phyloP scores from a whole-genome alignment of 2,797 vertebrate genomes.

The Tympanoctomys barrerae region DNA sequence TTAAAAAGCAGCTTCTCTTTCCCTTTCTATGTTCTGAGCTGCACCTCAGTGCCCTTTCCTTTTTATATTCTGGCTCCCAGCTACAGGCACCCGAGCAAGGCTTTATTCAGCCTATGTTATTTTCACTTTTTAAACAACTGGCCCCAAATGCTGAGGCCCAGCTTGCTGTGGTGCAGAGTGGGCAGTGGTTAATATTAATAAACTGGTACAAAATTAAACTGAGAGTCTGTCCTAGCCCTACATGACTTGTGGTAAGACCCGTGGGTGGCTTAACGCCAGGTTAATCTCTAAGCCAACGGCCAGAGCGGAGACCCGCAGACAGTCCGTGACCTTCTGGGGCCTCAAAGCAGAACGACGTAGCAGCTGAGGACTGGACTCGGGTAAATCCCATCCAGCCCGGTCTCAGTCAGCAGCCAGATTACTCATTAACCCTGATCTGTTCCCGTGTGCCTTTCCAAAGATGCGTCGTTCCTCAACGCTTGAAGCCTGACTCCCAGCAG shows the following conservation, averaged over 20 bases:
- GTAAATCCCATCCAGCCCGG: accelerated
- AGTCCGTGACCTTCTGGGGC: too few relatives aligned
- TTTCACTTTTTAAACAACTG: slow-evolving; percentile 39
- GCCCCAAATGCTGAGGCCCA: background rate
- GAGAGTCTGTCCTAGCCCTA: background rate
- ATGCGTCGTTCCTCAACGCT: background rate
- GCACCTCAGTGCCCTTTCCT: background rate
- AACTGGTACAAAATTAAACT: background rate
- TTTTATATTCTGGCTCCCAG: background rate
- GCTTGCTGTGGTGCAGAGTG: background rate
- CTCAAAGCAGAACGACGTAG: too few relatives aligned
- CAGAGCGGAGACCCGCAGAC: background rate
- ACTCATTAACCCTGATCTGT: background rate
- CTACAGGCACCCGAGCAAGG: slow-evolving; percentile 31
- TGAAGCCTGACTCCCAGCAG: background rate
- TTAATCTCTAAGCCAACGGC: background rate
- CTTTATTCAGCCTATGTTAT: slow-evolving; percentile 29
- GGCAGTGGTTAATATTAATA: background rate
- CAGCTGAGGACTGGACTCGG: background rate
- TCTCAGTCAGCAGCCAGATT: background rate
- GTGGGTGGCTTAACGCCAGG: background rate
- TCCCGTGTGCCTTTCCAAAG: background rate
- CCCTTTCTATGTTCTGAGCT: background rate
- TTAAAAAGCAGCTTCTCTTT: background rate
- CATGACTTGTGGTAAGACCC: background rate